Evolutionary conservation across 2,113 vertebrate species (phyloP).

Genomic region (Salminus brasiliensis): DNA sequence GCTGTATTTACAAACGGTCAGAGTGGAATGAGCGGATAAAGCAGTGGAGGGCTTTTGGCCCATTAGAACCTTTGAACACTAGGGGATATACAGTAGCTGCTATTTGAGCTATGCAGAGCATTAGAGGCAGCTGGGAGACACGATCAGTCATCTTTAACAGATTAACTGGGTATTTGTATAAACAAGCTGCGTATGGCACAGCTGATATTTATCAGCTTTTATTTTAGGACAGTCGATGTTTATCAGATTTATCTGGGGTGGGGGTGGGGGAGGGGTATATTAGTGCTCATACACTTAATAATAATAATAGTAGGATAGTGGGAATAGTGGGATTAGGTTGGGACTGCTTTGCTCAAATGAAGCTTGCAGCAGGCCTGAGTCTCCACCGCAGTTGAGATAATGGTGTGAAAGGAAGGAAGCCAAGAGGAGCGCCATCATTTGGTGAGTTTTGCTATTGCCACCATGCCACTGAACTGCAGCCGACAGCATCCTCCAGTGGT

Average conservation of each 20-base stretch:
- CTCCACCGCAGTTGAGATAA: background rate
- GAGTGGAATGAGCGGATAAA: background rate
- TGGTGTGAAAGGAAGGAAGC: background rate
- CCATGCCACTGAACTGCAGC: background rate
- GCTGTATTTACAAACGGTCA: too few relatives aligned
- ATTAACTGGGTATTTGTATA: background rate
- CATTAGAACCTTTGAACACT: background rate
- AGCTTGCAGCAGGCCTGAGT: background rate
- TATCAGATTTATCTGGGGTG: background rate
- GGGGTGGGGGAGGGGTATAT: too few relatives aligned
- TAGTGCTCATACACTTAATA: background rate
- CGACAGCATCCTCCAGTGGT: constrained; percentile 10
- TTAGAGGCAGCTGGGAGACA: background rate
- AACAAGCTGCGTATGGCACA: background rate
- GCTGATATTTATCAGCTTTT: background rate
- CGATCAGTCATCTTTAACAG: background rate
- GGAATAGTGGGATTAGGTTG: too few relatives aligned
- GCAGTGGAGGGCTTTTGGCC: background rate
- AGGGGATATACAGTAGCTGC: background rate
- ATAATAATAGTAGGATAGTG: background rate
- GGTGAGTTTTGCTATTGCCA: background rate
- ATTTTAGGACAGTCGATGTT: background rate
- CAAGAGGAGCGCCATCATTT: background rate
- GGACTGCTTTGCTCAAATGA: background rate
- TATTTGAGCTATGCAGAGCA: background rate